Conservation (phyloP, 1,140 invertebrate species). For the Drosophila guanche region DNA sequence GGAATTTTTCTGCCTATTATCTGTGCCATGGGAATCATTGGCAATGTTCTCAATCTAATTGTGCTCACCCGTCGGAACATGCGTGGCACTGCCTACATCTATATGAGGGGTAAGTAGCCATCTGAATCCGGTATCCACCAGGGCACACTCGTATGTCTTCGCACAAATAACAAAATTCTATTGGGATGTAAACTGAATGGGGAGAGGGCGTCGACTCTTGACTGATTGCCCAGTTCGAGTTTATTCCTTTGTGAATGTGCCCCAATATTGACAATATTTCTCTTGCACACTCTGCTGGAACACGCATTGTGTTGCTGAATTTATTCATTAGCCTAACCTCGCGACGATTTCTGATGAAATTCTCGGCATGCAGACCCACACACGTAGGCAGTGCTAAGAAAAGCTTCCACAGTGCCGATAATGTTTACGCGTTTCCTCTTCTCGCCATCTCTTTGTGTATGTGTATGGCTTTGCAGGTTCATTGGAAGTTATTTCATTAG, state of each 20-base stretch:
- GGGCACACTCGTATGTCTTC: constrained; percentile 34
- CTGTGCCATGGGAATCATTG: constrained; percentile 89
- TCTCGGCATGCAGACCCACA: neutral
- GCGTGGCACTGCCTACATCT: constrained; percentile 90
- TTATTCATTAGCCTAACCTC: constrained; percentile 38
- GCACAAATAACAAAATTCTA: constrained; percentile 17
- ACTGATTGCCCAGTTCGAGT: constrained; percentile 60
- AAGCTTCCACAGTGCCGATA: constrained; percentile 42
- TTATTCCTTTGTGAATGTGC: constrained; percentile 28
- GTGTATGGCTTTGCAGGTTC: constrained; percentile 15
- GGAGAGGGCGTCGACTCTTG: constrained; percentile 17
- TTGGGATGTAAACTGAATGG: neutral
- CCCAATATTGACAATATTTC: constrained; percentile 33
- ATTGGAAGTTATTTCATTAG: constrained; percentile 70
- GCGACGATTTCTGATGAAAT: constrained; percentile 34
- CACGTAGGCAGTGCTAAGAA: neutral
- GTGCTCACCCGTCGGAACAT: constrained; percentile 90
- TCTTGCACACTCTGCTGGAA: constrained; percentile 5
- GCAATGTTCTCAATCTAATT: constrained; percentile 89
- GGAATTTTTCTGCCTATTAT: constrained; percentile 88
- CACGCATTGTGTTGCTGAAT: constrained; percentile 34
- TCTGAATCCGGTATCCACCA: neutral
- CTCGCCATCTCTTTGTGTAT: neutral
- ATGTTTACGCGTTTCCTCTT: constrained; percentile 9
- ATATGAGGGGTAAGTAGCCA: constrained; percentile 88